These are phyloP conservation scores for Artemia sp. DNA, from an alignment of 2,888 invertebrate species.

Conservation along the genomic window DNA sequence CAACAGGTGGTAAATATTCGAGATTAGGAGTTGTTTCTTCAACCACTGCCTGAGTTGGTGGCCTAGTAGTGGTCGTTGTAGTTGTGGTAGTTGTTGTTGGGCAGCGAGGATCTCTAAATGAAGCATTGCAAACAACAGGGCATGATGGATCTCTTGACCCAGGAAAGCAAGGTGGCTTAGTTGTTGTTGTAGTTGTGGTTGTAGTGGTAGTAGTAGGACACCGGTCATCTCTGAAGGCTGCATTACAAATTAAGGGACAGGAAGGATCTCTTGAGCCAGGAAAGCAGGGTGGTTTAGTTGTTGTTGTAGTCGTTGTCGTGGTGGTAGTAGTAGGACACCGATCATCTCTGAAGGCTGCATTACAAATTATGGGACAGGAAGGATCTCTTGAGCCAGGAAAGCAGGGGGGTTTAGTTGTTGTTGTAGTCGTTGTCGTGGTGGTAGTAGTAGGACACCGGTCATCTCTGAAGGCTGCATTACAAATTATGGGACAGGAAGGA, in stretches of 20 bases:
- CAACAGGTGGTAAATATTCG: not conserved
- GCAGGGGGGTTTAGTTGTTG: not conserved
- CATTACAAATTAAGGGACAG: not conserved
- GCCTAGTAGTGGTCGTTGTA: not conserved
- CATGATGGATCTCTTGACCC: not conserved
- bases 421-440: not conserved
- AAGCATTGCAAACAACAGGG: not conserved
- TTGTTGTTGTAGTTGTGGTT: not conserved
- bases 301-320: not conserved
- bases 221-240: not conserved
- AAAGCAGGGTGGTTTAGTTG: conserved; percentile 1
- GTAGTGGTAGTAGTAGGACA: not conserved
- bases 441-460: not conserved
- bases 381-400: conserved; percentile 10
- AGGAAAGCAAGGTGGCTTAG: conserved; percentile 11
- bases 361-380: conserved; percentile 8
- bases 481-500: not conserved
- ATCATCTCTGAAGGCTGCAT: not conserved
- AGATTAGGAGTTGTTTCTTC: not conserved
- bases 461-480: not conserved
- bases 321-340: conserved; percentile 6
- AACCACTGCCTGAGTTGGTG: not conserved
- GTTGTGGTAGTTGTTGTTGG: conserved; percentile 13
- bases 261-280: conserved; percentile 10
- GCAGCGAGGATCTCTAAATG: conserved; percentile 8